Evolutionary conservation across 2,113 vertebrate genomes (phyloP), one percentile per base, ranked within the genome.

Genomic region (Sterrhoptilus dennistouni): DNA sequence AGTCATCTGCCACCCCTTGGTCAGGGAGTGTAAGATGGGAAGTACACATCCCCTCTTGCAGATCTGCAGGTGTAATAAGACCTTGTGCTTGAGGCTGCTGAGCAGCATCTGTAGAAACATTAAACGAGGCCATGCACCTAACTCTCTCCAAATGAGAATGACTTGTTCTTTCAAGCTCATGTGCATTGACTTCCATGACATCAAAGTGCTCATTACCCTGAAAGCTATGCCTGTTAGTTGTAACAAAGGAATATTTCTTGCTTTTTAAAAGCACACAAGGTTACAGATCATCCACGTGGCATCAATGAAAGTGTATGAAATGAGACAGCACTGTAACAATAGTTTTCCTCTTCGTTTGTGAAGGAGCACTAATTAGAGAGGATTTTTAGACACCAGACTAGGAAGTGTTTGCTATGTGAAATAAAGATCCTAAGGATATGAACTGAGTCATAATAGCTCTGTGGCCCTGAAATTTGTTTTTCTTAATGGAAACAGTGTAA

Each of bases 361-460:
- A 64, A 60, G 47, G 25, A 65, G n/a, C 31, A 35, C 59, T 97
- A 96, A 96, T 96, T 96, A 95, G 71, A 74, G 75, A 86, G 59
- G 63, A 57, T 95, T 95, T 96, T 85, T 64, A 94, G 88, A 45
- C 64, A 47, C 69, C 27, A 63, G 23, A 35, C 38, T 81, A 64
- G 45, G 40, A 95, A 88, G 33, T 1, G 1, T 83, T 95, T 83
- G 59, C 47, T 86, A 38, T 52, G 35, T 90, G 85, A 92, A 93
- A 86, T 14, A 50, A 87, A 66, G 64, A 86, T 81, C 42, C 54
- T 91, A 63, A n/a, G 84, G 50, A 86, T 93, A 78, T 64, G 68
- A 90, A 75, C 82, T 97, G 95, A 96, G 63, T 94, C 95, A 95
- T 74, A 96, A 50, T 56, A 75, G 61, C 79, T 83, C 90, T 47